These are phyloP conservation scores for Pseudomyrmex pallidus DNA, from an alignment of 1,140 invertebrate species.

Conservation along the genomic window DNA sequence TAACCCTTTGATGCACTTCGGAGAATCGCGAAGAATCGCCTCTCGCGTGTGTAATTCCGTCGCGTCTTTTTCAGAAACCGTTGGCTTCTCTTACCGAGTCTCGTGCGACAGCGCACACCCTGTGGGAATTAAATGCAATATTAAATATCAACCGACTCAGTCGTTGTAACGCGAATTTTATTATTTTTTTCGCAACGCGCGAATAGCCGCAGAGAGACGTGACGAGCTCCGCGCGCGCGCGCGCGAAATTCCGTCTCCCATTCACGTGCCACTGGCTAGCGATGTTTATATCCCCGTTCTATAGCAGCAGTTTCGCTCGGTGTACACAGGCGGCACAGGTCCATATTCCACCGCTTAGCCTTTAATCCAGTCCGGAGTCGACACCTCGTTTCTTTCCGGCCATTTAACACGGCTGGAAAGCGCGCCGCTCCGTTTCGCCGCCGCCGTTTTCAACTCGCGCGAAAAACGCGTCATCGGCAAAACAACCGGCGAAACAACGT, in stretches of 20 bases:
- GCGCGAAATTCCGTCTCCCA: slow-evolving; percentile 12
- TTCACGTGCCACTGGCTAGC: slow-evolving; percentile 32
- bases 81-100: background rate
- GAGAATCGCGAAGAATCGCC: background rate
- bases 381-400: slow-evolving; percentile 71
- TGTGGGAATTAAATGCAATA: too few relatives aligned
- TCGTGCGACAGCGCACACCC: too few relatives aligned
- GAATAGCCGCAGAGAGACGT: too few relatives aligned
- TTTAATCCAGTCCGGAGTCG: slow-evolving; percentile 60
- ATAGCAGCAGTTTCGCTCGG: slow-evolving; percentile 15
- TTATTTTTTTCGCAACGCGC: too few relatives aligned
- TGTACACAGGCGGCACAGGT: slow-evolving; percentile 11
- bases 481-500: background rate
- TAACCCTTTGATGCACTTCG: slow-evolving; percentile 8
- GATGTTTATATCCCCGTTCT: slow-evolving; percentile 8
- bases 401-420: slow-evolving; percentile 67
- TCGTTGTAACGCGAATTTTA: too few relatives aligned
- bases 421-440: slow-evolving; percentile 43
- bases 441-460: slow-evolving; percentile 31
- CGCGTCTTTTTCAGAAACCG: too few relatives aligned
- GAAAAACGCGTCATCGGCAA: slow-evolving; percentile 49
- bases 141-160: too few relatives aligned
- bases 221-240: background rate
- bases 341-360: slow-evolving; percentile 63
- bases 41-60: too few relatives aligned